Conservation (phyloP, 2,888 invertebrate species). For the Stenodema calcarata region DNA sequence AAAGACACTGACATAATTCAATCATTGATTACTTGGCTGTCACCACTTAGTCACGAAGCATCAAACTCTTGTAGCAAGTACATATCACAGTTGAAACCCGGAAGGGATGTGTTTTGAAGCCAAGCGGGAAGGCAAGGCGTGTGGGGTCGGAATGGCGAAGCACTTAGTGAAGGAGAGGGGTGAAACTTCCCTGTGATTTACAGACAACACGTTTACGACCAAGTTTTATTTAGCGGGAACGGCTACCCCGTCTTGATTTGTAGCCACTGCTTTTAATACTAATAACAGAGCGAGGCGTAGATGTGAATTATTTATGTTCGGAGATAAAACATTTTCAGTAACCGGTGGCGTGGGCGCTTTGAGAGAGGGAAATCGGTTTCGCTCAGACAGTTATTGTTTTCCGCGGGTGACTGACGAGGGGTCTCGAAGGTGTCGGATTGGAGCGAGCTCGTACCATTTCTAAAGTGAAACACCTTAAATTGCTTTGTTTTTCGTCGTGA, state of each 20-base stretch:
- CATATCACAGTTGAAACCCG: background rate
- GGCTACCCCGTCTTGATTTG: slow-evolving; percentile 37
- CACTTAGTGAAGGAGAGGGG: background rate
- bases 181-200: slow-evolving; percentile 27
- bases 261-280: slow-evolving; percentile 44
- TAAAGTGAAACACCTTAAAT: background rate
- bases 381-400: slow-evolving; percentile 42
- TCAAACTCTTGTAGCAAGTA: too few species aligned
- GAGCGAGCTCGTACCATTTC: background rate
- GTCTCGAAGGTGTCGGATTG: background rate
- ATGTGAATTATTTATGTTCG: slow-evolving; percentile 45
- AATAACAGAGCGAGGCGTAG: slow-evolving; percentile 43
- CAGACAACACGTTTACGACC: slow-evolving; percentile 43
- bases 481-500: background rate
- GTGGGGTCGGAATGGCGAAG: background rate
- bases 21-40: too few species aligned
- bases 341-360: slow-evolving; percentile 25
- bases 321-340: slow-evolving; percentile 15
- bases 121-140: background rate
- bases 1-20: too few species aligned
- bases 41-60: too few species aligned
- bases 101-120: background rate
- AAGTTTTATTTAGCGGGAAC: slow-evolving; percentile 44
- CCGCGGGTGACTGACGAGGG: slow-evolving; percentile 14
- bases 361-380: slow-evolving; percentile 12